Conservation (phyloP, 2,888 invertebrate genomes). For the Drosophila ustulata region DNA sequence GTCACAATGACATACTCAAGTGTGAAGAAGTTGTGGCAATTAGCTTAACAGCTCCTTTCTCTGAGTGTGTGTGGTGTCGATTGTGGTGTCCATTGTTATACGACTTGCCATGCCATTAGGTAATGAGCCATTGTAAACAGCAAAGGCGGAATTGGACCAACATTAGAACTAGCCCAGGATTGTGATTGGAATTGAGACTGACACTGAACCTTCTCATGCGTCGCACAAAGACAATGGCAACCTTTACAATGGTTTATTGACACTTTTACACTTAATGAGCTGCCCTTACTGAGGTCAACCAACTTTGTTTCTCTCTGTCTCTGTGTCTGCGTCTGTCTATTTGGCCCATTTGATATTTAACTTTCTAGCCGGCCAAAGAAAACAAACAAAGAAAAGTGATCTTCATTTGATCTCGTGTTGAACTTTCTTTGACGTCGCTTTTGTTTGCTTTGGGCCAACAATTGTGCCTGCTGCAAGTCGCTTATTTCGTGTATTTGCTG, state of each 20-base stretch:
- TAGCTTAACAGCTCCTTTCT: slow-evolving; percentile 79
- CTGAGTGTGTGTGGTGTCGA: slow-evolving; percentile 62
- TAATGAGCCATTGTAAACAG: slow-evolving; percentile 76
- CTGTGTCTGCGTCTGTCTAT: too few relatives aligned
- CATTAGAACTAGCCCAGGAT: slow-evolving; percentile 24
- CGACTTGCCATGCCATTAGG: slow-evolving; percentile 73
- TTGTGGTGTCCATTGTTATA: slow-evolving; percentile 46
- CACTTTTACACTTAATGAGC: slow-evolving; percentile 77
- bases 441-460: slow-evolving; percentile 34
- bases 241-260: slow-evolving; percentile 65
- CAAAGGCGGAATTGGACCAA: slow-evolving; percentile 5
- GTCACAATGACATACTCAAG: slow-evolving; percentile 77
- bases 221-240: slow-evolving; percentile 49
- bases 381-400: neutral
- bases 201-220: slow-evolving; percentile 1
- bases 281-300: slow-evolving; percentile 53
- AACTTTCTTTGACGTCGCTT: neutral
- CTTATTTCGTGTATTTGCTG: neutral
- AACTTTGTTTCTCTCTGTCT: slow-evolving; percentile 27
- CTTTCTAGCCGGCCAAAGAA: slow-evolving; percentile 17
- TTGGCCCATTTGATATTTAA: neutral
- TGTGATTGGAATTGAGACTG: slow-evolving; percentile 3
- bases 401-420: slow-evolving; percentile 4
- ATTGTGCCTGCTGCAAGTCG: too few relatives aligned
- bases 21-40: slow-evolving; percentile 72